phyloP scores from a whole-genome alignment of 2,113 vertebrate genomes.

The Stegastes partitus region DNA sequence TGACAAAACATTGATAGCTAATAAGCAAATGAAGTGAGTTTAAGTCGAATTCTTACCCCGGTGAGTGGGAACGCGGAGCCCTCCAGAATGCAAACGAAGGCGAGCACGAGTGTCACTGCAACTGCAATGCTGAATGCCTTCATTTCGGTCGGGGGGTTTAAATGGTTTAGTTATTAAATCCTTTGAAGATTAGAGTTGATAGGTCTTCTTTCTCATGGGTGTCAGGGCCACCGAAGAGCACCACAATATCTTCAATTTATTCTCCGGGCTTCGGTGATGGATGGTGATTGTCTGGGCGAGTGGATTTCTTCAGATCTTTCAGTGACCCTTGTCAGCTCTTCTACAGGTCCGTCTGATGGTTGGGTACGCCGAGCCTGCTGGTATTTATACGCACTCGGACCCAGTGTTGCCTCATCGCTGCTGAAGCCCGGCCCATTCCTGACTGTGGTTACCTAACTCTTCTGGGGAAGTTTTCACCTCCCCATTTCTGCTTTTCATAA shows the following conservation, averaged over 20 bases:
- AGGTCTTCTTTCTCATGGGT: constrained; percentile 67
- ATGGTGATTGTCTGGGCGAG: constrained; percentile 40
- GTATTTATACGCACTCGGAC: constrained; percentile 74
- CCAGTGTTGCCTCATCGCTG: constrained; percentile 69
- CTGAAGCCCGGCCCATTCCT: constrained; percentile 67
- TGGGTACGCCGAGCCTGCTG: constrained; percentile 7
- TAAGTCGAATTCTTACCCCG: constrained; percentile 74
- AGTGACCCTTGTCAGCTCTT: constrained; percentile 38
- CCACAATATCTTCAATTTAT: constrained; percentile 46
- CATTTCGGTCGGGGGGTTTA: constrained; percentile 69
- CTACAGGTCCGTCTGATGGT: constrained; percentile 28
- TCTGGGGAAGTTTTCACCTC: constrained; percentile 67
- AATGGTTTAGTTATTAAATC: constrained; percentile 47
- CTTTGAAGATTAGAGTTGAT: constrained; percentile 50
- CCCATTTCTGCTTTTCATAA: constrained; percentile 21
- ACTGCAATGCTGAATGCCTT: constrained; percentile 80
- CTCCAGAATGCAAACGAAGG: constrained; percentile 77
- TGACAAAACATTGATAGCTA: constrained; percentile 62
- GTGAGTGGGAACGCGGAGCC: constrained; percentile 72
- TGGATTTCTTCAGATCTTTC: constrained; percentile 49
- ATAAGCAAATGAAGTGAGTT: constrained; percentile 49
- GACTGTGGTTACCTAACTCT: constrained; percentile 75
- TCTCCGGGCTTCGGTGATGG: constrained; percentile 57
- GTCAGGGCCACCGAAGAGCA: constrained; percentile 46
- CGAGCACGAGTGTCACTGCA: constrained; percentile 80